Evolutionary conservation across 2,113 vertebrate genomes (phyloP), one percentile per base, ranked within the genome.

Genomic region (Lamprologus tigripictilis): DNA sequence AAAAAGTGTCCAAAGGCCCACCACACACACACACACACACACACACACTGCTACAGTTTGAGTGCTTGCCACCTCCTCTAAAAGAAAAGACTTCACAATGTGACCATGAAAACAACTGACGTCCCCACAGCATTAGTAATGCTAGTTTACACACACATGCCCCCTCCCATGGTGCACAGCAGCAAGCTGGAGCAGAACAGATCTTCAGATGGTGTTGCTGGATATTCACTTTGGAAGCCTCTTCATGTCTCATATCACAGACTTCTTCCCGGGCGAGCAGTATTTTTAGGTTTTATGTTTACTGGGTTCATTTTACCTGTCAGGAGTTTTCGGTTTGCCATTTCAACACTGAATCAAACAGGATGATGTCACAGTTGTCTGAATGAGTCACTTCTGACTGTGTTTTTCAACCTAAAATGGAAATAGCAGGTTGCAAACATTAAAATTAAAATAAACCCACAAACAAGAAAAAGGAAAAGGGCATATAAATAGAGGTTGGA

Each of bases 231-330:
- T 23, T 78, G 54, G 86, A 23, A 83, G 54, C 40, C 49, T 58
- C 80, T 85, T 92, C 63, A 57, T 82, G 53, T 80, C 53, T 63
- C 73, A 73, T 23, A 89, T 92, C 71, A 83, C 17, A 85, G 73
- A 35, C 21, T 40, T 68, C 35, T 73, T 61, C 33, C 71, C 35
- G 4, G 61, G 85, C 88, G 85, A 92, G 68, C 35, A 23, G 19
- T 37, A 80, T 23, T 47, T 57, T 47, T 54, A 17, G 31, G 23
- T 31, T 83, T 85, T 92, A 88, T 83, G 83, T 84, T 81, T 86
- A 83, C n/a, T 54, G 35, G 79, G 5, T 80, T 68, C 7, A 23
- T 82, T 88, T 92, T 55, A 85, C 19, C 80, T 81, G 80, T 42
- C 68, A 40, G 63, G 58, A 82, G 13, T 51, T 81, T 80, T 68